Percentiles rank a stretch among this genome's conserved stretches.
phyloP scores from a whole-genome alignment of 2,797 vertebrate species.

The Semaprochilodus insignis region DNA sequence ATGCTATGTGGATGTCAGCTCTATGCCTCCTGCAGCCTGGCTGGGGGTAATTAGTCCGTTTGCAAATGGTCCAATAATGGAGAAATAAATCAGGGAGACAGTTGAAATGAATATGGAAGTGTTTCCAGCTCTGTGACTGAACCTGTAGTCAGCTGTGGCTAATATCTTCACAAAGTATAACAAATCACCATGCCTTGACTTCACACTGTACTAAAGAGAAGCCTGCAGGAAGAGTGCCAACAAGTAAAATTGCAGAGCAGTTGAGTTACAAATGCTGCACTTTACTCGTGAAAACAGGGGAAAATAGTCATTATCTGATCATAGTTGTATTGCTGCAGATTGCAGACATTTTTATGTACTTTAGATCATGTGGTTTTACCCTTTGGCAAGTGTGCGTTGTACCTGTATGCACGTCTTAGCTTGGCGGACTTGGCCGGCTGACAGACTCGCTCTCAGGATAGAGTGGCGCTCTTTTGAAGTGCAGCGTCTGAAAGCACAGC shows the following conservation, averaged over 20 bases:
- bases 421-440: constrained; percentile 83
- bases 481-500: constrained; percentile 88
- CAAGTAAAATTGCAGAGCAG: background rate
- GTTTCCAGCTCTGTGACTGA: constrained; percentile 64
- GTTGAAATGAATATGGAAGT: constrained; percentile 69
- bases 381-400: constrained; percentile 6
- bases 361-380: constrained; percentile 12
- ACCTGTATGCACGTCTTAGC: constrained; percentile 51
- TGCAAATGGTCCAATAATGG: constrained; percentile 74
- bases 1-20: constrained; percentile 46
- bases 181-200: constrained; percentile 57
- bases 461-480: constrained; percentile 88
- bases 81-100: constrained; percentile 74
- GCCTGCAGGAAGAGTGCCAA: constrained; percentile 49
- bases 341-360: constrained; percentile 2
- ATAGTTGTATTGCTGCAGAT: constrained; percentile 8
- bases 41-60: constrained; percentile 73
- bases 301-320: background rate
- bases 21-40: constrained; percentile 26
- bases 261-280: constrained; percentile 1
- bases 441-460: constrained; percentile 83
- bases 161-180: constrained; percentile 69
- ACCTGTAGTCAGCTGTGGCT: constrained; percentile 71
- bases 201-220: constrained; percentile 59
- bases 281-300: constrained; percentile 5